phyloP scores from a whole-genome alignment of 2,888 invertebrate genomes.

The Caradrina kadenii region DNA sequence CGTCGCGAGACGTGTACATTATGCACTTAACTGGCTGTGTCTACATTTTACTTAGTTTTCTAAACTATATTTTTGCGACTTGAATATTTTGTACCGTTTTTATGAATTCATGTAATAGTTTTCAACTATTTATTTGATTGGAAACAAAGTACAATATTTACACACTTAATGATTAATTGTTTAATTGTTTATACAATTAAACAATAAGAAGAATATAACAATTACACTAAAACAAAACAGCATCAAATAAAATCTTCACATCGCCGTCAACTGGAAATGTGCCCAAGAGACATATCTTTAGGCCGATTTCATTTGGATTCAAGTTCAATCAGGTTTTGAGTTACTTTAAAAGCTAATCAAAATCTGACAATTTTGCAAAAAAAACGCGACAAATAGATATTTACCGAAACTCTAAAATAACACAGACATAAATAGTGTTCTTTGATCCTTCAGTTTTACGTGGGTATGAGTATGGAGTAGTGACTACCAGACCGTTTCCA shows the following conservation, averaged over 20 bases:
- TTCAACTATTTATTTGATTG: too few relatives aligned
- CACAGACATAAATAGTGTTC: not conserved
- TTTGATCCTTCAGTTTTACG: not conserved
- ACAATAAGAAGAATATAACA: too few relatives aligned
- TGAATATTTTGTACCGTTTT: not conserved
- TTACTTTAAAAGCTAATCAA: not conserved
- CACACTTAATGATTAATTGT: too few relatives aligned
- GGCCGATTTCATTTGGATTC: too few relatives aligned
- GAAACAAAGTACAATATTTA: too few relatives aligned
- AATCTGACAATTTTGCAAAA: not conserved
- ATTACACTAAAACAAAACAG: too few relatives aligned
- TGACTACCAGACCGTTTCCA: constrained; percentile 44
- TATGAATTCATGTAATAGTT: not conserved
- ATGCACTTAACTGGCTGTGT: not conserved
- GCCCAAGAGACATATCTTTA: too few relatives aligned
- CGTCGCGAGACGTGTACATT: constrained; percentile 14
- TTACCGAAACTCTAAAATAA: not conserved
- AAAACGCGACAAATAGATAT: not conserved
- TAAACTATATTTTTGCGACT: not conserved
- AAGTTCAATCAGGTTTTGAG: too few relatives aligned
- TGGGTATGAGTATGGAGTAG: not conserved
- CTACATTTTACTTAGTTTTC: not conserved
- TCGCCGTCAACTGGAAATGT: too few relatives aligned
- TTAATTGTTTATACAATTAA: too few relatives aligned
- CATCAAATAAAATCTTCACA: too few relatives aligned